These are phyloP conservation scores for Brachyhypopomus occidentalis DNA, from an alignment of 2,113 vertebrate species.

Conservation along the genomic window DNA sequence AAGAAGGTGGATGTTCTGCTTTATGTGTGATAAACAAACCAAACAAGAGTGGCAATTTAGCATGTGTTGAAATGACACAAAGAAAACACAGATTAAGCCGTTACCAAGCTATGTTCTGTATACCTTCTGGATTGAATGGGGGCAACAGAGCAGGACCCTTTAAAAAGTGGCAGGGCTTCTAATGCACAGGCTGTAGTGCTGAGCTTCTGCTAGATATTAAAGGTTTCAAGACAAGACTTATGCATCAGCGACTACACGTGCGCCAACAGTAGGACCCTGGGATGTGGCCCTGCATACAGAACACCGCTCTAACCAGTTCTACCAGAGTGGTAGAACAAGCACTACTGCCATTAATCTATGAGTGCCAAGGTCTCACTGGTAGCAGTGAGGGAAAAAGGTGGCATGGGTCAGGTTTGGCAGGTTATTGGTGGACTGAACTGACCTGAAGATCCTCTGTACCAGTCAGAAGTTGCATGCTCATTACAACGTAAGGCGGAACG, in stretches of 20 bases:
- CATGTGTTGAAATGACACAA: too few relatives aligned
- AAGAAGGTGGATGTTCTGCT: not conserved
- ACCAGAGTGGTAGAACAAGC: not conserved
- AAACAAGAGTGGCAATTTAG: too few relatives aligned
- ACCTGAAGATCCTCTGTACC: slow-evolving; percentile 6
- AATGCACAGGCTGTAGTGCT: not conserved
- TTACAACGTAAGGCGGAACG: slow-evolving; percentile 44
- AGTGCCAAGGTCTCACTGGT: too few relatives aligned
- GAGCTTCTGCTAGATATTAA: slow-evolving; percentile 11
- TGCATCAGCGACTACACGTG: slow-evolving; percentile 67
- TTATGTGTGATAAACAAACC: too few relatives aligned
- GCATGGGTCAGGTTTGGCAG: slow-evolving; percentile 4
- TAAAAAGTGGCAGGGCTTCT: not conserved
- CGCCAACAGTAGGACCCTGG: slow-evolving; percentile 53
- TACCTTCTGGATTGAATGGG: too few relatives aligned
- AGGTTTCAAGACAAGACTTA: slow-evolving; percentile 37
- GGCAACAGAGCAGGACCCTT: not conserved
- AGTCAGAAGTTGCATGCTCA: slow-evolving; percentile 46
- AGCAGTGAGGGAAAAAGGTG: not conserved
- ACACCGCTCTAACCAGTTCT: slow-evolving; percentile 36
- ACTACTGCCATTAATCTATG: too few relatives aligned
- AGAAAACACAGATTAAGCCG: too few relatives aligned
- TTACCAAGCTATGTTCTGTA: too few relatives aligned
- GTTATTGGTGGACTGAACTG: not conserved
- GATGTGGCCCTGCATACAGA: slow-evolving; percentile 44